Conservation (phyloP, 2,888 invertebrate genomes). For the Plagiodera versicolora region DNA sequence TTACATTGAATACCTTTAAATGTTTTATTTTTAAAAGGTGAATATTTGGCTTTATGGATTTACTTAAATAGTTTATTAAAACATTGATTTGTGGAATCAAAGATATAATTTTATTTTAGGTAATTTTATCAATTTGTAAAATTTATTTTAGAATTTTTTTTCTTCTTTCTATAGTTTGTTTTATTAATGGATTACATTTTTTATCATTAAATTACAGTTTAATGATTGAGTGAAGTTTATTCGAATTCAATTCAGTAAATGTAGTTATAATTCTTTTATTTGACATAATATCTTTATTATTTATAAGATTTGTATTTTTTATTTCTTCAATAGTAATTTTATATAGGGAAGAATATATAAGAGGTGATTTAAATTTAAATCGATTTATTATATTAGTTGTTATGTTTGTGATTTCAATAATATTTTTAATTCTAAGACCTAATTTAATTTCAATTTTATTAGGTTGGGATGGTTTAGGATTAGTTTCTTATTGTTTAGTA, state of each 20-base stretch:
- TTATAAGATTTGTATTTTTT: conserved; percentile 66
- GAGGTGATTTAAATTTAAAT: conserved; percentile 56
- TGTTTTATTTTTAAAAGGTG: conserved; percentile 62
- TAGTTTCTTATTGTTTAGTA: conserved; percentile 73
- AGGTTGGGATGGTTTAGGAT: conserved; percentile 73
- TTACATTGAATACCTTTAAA: conserved; percentile 63
- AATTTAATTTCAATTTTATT: conserved; percentile 46
- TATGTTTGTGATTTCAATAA: conserved; percentile 69
- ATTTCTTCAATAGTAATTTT: conserved; percentile 68
- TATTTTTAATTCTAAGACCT: conserved; percentile 39
- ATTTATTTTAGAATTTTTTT: conserved; percentile 51
- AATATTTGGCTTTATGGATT: conserved; percentile 57
- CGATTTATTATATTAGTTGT: conserved; percentile 68
- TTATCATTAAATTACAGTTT: conserved; percentile 47
- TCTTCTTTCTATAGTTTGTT: conserved; percentile 58
- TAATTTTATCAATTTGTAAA: conserved; percentile 41
- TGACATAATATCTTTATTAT: conserved; percentile 67
- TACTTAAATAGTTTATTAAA: conserved; percentile 70
- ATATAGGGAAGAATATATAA: conserved; percentile 68
- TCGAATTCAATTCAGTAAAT: conserved; percentile 43
- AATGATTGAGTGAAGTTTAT: conserved; percentile 19
- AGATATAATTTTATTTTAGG: conserved; percentile 61
- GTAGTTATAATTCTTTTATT: conserved; percentile 62
- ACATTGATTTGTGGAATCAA: conserved; percentile 69
- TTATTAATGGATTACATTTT: conserved; percentile 54